Conservation (phyloP, 35 echinoderm and acorn worm species). For the Heliocidaris tuberculata region DNA sequence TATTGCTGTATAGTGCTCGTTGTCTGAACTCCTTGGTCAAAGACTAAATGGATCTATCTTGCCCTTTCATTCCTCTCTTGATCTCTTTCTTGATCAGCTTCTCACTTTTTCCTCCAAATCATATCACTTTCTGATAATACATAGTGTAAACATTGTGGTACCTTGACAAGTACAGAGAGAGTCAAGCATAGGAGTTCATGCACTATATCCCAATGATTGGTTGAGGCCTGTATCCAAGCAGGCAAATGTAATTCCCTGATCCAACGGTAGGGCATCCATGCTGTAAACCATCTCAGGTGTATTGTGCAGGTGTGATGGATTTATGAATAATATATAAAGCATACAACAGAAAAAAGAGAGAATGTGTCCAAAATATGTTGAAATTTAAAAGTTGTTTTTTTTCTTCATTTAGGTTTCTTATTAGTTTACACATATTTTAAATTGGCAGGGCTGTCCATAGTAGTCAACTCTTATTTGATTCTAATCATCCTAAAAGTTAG, state of each 20-base stretch:
- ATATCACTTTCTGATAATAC: slow-evolving; percentile 35
- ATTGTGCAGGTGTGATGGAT: not conserved
- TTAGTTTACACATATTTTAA: not conserved
- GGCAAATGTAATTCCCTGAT: too few relatives aligned
- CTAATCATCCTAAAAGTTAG: not conserved
- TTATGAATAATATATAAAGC: not conserved
- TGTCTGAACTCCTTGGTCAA: not conserved
- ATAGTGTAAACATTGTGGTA: not conserved
- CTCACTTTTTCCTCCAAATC: not conserved
- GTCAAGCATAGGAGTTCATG: not conserved
- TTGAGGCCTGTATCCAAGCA: not conserved
- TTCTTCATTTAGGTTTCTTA: not conserved
- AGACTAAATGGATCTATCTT: not conserved
- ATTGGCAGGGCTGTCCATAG: not conserved
- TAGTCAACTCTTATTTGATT: not conserved
- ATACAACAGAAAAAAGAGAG: not conserved
- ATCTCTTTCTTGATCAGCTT: not conserved
- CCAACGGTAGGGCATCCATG: not conserved
- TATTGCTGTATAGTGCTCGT: too few relatives aligned
- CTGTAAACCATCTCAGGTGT: not conserved
- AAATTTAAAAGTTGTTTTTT: not conserved
- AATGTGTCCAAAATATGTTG: not conserved
- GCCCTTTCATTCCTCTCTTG: not conserved
- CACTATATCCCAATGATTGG: not conserved
- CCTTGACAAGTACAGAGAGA: not conserved